Evolutionary conservation across 2,113 vertebrate genomes (phyloP), one percentile per base, ranked within the genome.

Genomic region (Cebus imitator): DNA sequence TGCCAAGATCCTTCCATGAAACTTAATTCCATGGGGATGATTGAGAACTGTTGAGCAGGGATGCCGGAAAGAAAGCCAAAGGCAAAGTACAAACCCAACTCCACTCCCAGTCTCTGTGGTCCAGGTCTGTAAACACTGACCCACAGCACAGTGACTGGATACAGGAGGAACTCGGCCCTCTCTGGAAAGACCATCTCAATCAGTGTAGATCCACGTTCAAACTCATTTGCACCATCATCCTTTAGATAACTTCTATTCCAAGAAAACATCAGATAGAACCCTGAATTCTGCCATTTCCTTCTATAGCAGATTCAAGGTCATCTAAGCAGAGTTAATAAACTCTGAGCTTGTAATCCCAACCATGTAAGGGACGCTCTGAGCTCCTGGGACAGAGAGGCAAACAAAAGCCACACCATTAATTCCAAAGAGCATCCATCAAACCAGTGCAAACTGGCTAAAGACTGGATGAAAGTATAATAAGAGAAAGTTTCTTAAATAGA

Each of bases 81-180:
- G 0, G 66, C 18, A 40, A 80, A 68, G n/a, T 0, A 27, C 14
- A 2, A 78, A 20, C 40, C 55, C 61, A 61, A 35, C 21, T 66
- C 50, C 37, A 13, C 8, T 70, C 43, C 57, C 23, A 4, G 6
- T 6, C 57, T 58, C 27, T 48, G 32, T 0, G 2, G 14, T n/a
- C 58, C 18, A 0, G 4, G 8, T n/a, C 37, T 84, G 1, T 20
- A 45, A 90, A 45, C 0, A 20, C 0, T 0, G 50, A 94, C 17
- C 66, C 66, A 30, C 7, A 1, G 18, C 55, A 55, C 21, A 2
- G 8, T 0, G 17, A 17, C 21, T 1, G 7, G 12, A 45, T n/a
- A 18, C 5, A 27, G 4, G 3, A 55, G 14, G 25, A 81, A 1
- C 5, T 43, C 18, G 0, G 35, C 85, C 17, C 30, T 50, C 64